A percentile compares a stretch with the other conserved stretches of the same genome.
These are phyloP conservation scores for Nebria ingens DNA, from an alignment of 1,140 invertebrate species.

Conservation along the genomic window DNA sequence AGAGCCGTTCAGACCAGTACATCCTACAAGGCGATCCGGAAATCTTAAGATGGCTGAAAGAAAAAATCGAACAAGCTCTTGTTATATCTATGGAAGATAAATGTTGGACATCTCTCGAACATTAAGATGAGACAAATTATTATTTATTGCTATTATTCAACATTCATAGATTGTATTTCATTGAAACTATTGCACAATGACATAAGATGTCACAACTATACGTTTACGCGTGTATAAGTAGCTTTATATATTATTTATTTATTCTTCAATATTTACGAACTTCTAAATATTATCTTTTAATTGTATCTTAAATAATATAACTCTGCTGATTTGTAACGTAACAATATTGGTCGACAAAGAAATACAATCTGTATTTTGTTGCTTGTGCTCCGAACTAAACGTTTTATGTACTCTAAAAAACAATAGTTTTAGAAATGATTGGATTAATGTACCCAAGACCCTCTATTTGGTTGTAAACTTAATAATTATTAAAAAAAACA, in stretches of 20 bases:
- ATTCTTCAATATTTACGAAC: too few species aligned
- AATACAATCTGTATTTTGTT: background rate
- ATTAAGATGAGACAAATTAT: background rate
- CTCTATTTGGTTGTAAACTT: too few species aligned
- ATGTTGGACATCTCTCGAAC: constrained; percentile 30
- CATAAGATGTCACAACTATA: too few species aligned
- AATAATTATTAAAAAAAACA: background rate
- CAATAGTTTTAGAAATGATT: too few species aligned
- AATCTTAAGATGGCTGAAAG: constrained; percentile 56
- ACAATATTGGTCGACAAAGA: background rate
- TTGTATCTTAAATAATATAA: background rate
- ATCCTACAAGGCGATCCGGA: constrained; percentile 53
- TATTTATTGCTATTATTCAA: background rate
- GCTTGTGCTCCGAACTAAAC: background rate
- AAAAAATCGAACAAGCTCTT: constrained; percentile 62
- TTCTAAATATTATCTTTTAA: background rate
- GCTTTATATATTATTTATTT: too few species aligned
- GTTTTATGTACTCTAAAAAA: background rate
- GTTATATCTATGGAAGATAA: constrained; percentile 57
- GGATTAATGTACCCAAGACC: background rate
- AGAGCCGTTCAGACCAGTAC: constrained; percentile 47
- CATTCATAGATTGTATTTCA: background rate
- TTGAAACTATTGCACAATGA: background rate
- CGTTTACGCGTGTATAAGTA: too few species aligned
- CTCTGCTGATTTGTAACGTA: too few species aligned